A percentile compares a stretch with the other conserved stretches of the same genome.
Evolutionary conservation across 2,888 invertebrate species (phyloP).

Genomic region (Agonopterix subpropinquella): DNA sequence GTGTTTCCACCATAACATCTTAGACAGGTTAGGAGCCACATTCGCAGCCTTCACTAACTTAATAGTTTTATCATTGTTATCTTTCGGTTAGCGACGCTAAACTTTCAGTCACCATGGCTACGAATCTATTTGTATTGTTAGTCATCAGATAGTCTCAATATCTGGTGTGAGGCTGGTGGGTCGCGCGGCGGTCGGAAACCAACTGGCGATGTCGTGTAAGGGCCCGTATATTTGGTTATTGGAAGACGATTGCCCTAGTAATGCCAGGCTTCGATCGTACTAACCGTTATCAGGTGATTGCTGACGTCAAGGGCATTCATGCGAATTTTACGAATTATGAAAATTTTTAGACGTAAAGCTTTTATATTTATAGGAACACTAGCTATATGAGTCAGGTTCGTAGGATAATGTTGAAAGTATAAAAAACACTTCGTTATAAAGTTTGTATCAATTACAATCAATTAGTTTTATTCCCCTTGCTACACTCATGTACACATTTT

Average conservation of each 20-base stretch:
- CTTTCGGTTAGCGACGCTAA: constrained; percentile 24
- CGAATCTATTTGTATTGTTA: constrained; percentile 34
- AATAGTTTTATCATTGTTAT: constrained; percentile 34
- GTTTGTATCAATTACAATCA: too few relatives aligned
- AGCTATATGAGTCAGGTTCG: too few relatives aligned
- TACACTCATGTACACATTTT: too few relatives aligned
- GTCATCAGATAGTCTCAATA: constrained; percentile 23
- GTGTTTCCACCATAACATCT: constrained; percentile 74
- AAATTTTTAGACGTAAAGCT: constrained; percentile 21
- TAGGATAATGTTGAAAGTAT: too few relatives aligned
- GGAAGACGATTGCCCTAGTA: constrained; percentile 47
- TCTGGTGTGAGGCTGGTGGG: constrained; percentile 36
- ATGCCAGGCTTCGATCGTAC: constrained; percentile 47
- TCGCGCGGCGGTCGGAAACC: constrained; percentile 49
- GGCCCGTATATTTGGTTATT: constrained; percentile 49
- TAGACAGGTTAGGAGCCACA: constrained; percentile 30
- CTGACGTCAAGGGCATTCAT: constrained; percentile 54
- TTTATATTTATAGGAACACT: too few relatives aligned
- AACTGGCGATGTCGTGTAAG: constrained; percentile 57
- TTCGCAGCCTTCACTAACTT: constrained; percentile 17
- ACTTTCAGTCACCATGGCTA: constrained; percentile 56
- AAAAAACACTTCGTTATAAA: too few relatives aligned
- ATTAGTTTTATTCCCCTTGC: too few relatives aligned
- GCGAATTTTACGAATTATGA: constrained; percentile 30
- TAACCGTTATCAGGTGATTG: constrained; percentile 52